Percentiles rank a stretch among this genome's conserved stretches.
Evolutionary conservation across 2,113 vertebrate genomes (phyloP).

Genomic region (Toxostoma redivivum): DNA sequence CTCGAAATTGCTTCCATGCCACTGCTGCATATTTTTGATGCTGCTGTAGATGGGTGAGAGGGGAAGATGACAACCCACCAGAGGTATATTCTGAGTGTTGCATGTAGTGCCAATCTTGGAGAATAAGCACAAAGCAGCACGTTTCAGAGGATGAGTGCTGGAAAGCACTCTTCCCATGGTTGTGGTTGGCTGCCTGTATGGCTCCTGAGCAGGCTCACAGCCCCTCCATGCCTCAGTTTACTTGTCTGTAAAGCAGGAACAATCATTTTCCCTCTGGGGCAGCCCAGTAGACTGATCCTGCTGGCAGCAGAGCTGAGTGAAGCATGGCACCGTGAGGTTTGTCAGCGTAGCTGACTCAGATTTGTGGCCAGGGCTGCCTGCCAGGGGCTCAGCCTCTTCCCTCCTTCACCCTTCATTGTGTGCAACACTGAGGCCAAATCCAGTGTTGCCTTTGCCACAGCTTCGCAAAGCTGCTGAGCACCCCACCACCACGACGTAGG

Average conservation of each 20-base stretch:
- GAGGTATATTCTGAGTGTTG: background rate
- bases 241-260: background rate
- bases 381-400: background rate
- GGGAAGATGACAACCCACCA: background rate
- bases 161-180: background rate
- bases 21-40: slow-evolving; percentile 6
- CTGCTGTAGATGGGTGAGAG: background rate
- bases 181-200: background rate
- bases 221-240: accelerated
- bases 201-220: background rate
- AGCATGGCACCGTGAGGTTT: background rate
- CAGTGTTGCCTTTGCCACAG: background rate
- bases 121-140: background rate
- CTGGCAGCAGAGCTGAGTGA: background rate
- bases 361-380: background rate
- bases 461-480: background rate
- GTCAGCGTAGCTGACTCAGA: background rate
- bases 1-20: slow-evolving; percentile 31
- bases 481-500: background rate
- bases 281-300: background rate
- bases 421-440: accelerated
- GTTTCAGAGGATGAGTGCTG: background rate
- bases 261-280: background rate
- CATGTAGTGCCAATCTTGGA: background rate
- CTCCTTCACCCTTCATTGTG: accelerated